Evolutionary conservation across 2,113 vertebrate species (phyloP).

Genomic region (Clinocottus analis): DNA sequence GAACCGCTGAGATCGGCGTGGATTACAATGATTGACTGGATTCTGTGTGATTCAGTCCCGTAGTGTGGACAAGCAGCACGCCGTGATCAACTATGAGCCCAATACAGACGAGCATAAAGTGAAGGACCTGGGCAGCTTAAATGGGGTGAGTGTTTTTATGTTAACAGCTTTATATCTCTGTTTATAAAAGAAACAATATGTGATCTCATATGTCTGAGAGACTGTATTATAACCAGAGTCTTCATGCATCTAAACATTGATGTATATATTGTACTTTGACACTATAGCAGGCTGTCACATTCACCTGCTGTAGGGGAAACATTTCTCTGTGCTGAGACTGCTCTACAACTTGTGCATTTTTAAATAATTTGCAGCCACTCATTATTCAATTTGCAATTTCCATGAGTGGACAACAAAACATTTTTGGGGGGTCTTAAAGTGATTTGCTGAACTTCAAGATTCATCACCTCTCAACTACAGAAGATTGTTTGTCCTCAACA

Average conservation of each 20-base stretch:
- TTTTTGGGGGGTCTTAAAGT: background rate
- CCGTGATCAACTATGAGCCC: constrained; percentile 96
- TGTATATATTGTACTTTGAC: background rate
- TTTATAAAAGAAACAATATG: background rate
- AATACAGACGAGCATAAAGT: constrained; percentile 93
- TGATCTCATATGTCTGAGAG: background rate
- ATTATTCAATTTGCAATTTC: background rate
- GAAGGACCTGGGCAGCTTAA: constrained; percentile 96
- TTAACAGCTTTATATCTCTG: background rate
- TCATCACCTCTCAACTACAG: background rate
- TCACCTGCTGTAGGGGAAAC: background rate
- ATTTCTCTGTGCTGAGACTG: background rate
- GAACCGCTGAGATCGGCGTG: constrained; percentile 28
- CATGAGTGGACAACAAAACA: background rate
- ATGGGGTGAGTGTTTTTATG: constrained; percentile 88
- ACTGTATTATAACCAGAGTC: background rate
- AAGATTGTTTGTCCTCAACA: background rate
- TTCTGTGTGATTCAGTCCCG: constrained; percentile 87
- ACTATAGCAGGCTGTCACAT: background rate
- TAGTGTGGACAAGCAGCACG: constrained; percentile 98
- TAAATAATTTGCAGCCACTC: background rate
- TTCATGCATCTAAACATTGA: background rate
- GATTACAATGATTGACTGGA: constrained; percentile 57
- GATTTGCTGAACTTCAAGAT: background rate
- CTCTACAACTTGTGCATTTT: background rate